Percentiles rank a stretch among this genome's conserved stretches.
Conservation (phyloP, 2,797 vertebrate genomes). For the Lagocephalus sceleratus region DNA sequence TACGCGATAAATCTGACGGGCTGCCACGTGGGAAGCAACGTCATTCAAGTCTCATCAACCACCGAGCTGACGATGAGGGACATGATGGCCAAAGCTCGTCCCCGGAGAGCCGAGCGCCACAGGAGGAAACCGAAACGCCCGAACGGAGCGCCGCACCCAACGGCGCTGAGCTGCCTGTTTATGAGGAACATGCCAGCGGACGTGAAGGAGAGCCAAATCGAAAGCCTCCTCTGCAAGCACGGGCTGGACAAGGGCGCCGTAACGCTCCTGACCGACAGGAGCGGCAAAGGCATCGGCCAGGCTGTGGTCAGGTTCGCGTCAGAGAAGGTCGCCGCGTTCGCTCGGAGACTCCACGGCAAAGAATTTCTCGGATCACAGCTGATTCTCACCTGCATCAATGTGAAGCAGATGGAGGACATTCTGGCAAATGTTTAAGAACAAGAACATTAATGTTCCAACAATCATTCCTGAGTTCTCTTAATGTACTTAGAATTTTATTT, state of each 20-base stretch:
- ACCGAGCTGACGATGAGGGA: slow-evolving; percentile 77
- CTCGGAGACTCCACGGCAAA: slow-evolving; percentile 70
- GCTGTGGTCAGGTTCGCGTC: slow-evolving; percentile 82
- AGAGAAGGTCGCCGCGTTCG: slow-evolving; percentile 74
- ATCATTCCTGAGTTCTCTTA: no score
- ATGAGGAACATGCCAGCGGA: slow-evolving; percentile 83
- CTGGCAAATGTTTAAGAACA: slow-evolving; percentile 18
- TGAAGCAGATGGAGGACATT: slow-evolving; percentile 78
- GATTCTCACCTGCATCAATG: slow-evolving; percentile 80
- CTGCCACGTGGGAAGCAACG: slow-evolving; percentile 69
- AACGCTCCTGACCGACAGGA: slow-evolving; percentile 75
- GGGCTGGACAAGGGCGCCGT: slow-evolving; percentile 74
- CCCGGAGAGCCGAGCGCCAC: background rate
- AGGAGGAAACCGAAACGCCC: background rate
- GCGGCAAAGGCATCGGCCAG: slow-evolving; percentile 83
- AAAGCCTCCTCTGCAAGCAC: slow-evolving; percentile 76
- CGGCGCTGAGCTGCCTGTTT: slow-evolving; percentile 45
- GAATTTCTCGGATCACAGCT: slow-evolving; percentile 79
- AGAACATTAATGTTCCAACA: background rate
- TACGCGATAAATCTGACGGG: slow-evolving; percentile 81
- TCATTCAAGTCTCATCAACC: slow-evolving; percentile 80
- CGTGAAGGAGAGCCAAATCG: slow-evolving; percentile 80
- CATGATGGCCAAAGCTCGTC: slow-evolving; percentile 49
- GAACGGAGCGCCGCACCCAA: background rate
- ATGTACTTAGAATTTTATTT: no score